A percentile compares a stretch with the other conserved stretches of the same genome.
Evolutionary conservation across 2,888 invertebrate genomes (phyloP).

Genomic region (Plagiodera versicolora): DNA sequence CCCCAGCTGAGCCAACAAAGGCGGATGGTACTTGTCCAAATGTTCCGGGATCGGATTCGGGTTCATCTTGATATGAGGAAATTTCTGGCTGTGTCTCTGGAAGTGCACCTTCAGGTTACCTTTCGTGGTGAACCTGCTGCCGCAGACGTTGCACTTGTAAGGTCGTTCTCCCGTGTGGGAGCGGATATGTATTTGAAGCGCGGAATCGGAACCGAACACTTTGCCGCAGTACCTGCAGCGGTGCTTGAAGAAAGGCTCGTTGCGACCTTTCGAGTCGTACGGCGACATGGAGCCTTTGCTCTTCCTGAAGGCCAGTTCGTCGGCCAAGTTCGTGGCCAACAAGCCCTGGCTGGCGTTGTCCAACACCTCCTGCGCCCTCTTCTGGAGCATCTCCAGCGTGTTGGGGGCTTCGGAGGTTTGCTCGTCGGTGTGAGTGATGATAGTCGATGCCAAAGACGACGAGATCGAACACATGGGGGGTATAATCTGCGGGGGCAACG

Average conservation of each 20-base stretch:
- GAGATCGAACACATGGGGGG: constrained; percentile 75
- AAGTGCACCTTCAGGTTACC: constrained; percentile 99
- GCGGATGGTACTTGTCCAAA: constrained; percentile 92
- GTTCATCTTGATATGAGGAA: constrained; percentile 96
- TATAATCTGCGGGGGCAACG: constrained; percentile 62
- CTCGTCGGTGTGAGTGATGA: constrained; percentile 77
- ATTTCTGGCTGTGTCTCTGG: constrained; percentile 92
- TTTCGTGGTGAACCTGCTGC: constrained; percentile 98
- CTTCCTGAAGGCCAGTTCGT: constrained; percentile 84
- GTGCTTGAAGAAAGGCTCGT: constrained; percentile 92
- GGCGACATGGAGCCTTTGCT: constrained; percentile 78
- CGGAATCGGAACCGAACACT: constrained; percentile 94
- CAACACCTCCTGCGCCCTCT: constrained; percentile 88
- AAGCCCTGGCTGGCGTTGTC: constrained; percentile 92
- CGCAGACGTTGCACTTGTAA: constrained; percentile 98
- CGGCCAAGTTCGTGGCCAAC: constrained; percentile 84
- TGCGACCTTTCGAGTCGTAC: constrained; percentile 79
- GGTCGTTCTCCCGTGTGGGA: constrained; percentile 98
- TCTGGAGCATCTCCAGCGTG: constrained; percentile 89
- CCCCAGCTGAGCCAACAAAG: constrained; percentile 75
- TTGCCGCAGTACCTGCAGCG: constrained; percentile 94
- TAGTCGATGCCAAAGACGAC: constrained; percentile 80
- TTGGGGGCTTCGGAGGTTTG: constrained; percentile 82
- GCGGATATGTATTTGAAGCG: constrained; percentile 95
- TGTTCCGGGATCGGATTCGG: constrained; percentile 96